Conservation (phyloP, 2,888 invertebrate genomes). For the Drosophila monieri region DNA sequence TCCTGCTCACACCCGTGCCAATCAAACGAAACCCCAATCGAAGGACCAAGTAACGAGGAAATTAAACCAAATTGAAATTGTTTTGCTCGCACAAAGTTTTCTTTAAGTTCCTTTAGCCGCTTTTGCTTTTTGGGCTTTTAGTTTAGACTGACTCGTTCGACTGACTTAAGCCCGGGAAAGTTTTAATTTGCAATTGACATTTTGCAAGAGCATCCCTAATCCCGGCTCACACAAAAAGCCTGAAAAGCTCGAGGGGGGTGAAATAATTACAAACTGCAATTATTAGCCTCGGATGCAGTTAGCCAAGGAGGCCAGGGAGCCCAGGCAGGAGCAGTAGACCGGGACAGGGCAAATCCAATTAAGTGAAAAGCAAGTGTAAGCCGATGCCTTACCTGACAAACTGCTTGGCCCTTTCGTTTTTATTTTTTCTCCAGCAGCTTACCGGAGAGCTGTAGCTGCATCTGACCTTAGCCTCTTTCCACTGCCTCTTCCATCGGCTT, state of each 20-base stretch:
- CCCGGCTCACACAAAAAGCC: slow-evolving; percentile 6
- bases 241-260: slow-evolving; percentile 17
- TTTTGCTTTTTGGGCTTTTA: slow-evolving; percentile 8
- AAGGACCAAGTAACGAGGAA: slow-evolving; percentile 64
- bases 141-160: not conserved
- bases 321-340: slow-evolving; percentile 24
- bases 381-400: slow-evolving; percentile 51
- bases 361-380: slow-evolving; percentile 76
- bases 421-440: slow-evolving; percentile 25
- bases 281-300: slow-evolving; percentile 59
- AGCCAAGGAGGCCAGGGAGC: slow-evolving; percentile 17
- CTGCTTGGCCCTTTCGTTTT: slow-evolving; percentile 7
- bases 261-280: slow-evolving; percentile 77
- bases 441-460: slow-evolving; percentile 35
- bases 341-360: slow-evolving; percentile 71
- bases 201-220: slow-evolving; percentile 40
- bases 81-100: slow-evolving; percentile 51
- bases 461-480: slow-evolving; percentile 35
- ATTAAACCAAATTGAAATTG: slow-evolving; percentile 77
- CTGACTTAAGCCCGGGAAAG: slow-evolving; percentile 23
- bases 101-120: slow-evolving; percentile 48
- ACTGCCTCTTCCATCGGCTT: not conserved
- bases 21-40: slow-evolving; percentile 76
- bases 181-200: slow-evolving; percentile 64
- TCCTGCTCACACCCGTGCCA: slow-evolving; percentile 67